A percentile compares a stretch with the other conserved stretches of the same genome.
These are phyloP conservation scores for Pheosia tremula DNA, from an alignment of 2,888 invertebrate species.

Conservation along the genomic window DNA sequence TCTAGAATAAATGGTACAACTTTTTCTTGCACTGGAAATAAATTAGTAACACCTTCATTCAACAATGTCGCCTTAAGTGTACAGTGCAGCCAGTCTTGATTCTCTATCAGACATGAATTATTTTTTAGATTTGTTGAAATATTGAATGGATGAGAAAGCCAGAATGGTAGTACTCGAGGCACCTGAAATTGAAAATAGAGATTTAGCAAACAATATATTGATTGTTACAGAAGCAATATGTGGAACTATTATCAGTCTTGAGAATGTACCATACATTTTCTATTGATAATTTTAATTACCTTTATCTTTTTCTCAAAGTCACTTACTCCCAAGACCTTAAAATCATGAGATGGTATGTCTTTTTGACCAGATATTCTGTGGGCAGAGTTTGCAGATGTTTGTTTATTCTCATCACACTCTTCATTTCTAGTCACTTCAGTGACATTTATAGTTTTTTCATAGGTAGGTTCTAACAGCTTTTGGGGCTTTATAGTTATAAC, in stretches of 20 bases:
- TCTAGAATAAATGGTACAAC: conserved; percentile 91
- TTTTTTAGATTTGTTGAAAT: conserved; percentile 89
- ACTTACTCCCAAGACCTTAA: conserved; percentile 88
- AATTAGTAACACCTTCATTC: conserved; percentile 88
- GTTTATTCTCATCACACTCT: conserved; percentile 21
- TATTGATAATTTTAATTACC: conserved; percentile 48
- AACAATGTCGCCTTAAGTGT: conserved; percentile 86
- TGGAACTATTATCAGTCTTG: no score
- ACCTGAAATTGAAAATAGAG: conserved; percentile 77
- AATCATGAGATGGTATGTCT: conserved; percentile 63
- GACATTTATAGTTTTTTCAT: conserved; percentile 43
- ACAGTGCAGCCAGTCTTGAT: conserved; percentile 86
- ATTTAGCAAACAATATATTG: no score
- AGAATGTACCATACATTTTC: no score
- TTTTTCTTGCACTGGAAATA: conserved; percentile 94
- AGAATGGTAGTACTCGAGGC: conserved; percentile 92
- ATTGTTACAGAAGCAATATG: no score
- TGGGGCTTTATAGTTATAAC: conserved; percentile 46
- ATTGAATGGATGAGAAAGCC: conserved; percentile 92
- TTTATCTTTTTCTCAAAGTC: conserved; percentile 84
- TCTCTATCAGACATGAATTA: conserved; percentile 78
- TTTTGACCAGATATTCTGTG: conserved; percentile 28
- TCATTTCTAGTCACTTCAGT: conserved; percentile 31
- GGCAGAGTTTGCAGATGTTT: conserved; percentile 21
- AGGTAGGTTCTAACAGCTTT: conserved; percentile 22